These are phyloP conservation scores for Lamproptera curius DNA, from an alignment of 2,888 invertebrate genomes.

Conservation along the genomic window DNA sequence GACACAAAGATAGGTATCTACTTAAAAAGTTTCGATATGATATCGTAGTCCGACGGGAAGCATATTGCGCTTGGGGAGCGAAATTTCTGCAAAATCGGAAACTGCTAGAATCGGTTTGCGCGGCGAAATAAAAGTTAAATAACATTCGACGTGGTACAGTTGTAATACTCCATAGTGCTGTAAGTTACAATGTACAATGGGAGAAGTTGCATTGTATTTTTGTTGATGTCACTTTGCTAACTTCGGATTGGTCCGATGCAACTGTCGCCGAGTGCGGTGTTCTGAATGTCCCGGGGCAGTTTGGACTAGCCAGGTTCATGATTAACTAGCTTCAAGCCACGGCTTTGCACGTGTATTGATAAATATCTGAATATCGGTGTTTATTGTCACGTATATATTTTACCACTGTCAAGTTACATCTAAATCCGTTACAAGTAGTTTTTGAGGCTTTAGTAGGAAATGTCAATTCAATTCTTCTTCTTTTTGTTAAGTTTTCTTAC, in stretches of 20 bases:
- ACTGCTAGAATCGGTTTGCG: conserved; percentile 17
- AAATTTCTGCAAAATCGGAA: conserved; percentile 15
- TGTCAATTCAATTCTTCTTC: too few species aligned
- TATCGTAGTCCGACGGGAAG: not conserved
- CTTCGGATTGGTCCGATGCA: conserved; percentile 20
- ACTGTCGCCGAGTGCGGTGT: conserved; percentile 3
- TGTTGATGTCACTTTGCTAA: conserved; percentile 22
- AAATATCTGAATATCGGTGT: too few species aligned
- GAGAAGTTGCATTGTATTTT: conserved; percentile 20
- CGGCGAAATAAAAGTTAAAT: conserved; percentile 22
- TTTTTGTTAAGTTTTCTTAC: too few species aligned
- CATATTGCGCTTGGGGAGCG: conserved; percentile 4
- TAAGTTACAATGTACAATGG: conserved; percentile 17
- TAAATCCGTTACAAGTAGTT: too few species aligned
- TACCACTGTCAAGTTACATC: too few species aligned
- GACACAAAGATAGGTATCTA: too few species aligned
- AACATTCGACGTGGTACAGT: conserved; percentile 19
- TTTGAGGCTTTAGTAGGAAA: too few species aligned
- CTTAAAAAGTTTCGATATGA: too few species aligned
- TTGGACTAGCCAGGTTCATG: too few species aligned
- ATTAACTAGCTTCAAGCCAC: too few species aligned
- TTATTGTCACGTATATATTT: too few species aligned
- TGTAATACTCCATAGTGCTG: conserved; percentile 19
- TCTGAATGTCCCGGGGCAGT: not conserved
- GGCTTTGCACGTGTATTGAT: too few species aligned